Percentiles rank a stretch among this genome's conserved stretches.
phyloP scores from a whole-genome alignment of 1,140 invertebrate species.

The Aphis gossypii region DNA sequence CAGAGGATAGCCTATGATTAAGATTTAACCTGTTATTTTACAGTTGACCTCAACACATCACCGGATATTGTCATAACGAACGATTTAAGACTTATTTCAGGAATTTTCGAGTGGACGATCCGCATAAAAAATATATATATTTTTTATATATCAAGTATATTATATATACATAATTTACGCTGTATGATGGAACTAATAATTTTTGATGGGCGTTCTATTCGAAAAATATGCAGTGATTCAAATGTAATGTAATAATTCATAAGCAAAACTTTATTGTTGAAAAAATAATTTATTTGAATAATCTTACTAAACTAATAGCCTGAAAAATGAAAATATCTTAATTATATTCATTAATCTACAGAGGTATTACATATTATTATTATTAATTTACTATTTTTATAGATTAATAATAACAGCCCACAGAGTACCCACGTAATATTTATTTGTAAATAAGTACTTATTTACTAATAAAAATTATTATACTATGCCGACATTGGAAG shows the following conservation, averaged over 20 bases:
- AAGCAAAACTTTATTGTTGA: background rate
- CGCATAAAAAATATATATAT: background rate
- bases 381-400: background rate
- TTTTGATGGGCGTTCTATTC: background rate
- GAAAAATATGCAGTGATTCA: background rate
- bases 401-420: background rate
- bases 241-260: background rate
- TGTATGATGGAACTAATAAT: background rate
- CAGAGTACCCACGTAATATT: background rate
- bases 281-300: background rate
- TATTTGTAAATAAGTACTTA: background rate
- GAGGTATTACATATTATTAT: background rate
- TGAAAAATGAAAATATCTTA: background rate
- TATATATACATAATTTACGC: background rate
- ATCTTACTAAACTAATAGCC: background rate
- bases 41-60: slow-evolving; percentile 12
- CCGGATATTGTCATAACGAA: background rate
- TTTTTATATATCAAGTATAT: background rate
- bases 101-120: background rate
- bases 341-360: background rate
- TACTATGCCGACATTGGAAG: background rate
- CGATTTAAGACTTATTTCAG: background rate
- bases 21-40: slow-evolving; percentile 36
- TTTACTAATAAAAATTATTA: too few relatives aligned
- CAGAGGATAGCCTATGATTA: background rate